These are phyloP conservation scores for Sebastes paucispinis DNA, from an alignment of 2,797 vertebrate species.

Conservation along the genomic window DNA sequence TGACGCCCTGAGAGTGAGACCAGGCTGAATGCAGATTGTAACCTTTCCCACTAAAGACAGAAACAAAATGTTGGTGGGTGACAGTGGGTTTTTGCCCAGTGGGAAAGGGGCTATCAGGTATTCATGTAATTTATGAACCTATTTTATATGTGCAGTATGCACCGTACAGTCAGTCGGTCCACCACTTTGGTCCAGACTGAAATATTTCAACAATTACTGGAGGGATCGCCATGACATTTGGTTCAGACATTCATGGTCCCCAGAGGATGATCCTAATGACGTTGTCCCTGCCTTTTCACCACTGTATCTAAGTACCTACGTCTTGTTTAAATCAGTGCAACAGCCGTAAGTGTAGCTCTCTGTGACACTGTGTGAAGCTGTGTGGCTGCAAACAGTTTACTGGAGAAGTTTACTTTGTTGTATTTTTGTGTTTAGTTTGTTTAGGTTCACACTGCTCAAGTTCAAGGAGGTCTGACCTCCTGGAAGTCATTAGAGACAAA, in stretches of 20 bases:
- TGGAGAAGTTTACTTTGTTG: neutral
- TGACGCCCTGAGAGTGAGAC: too few relatives aligned
- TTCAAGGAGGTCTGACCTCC: constrained; percentile 9
- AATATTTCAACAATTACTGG: neutral
- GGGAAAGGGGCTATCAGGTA: too few relatives aligned
- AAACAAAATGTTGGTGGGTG: too few relatives aligned
- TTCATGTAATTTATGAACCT: neutral
- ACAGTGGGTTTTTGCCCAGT: too few relatives aligned
- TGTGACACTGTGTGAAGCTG: neutral
- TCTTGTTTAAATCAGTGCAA: neutral
- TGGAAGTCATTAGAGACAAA: neutral
- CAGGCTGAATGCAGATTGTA: too few relatives aligned
- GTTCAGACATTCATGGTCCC: neutral
- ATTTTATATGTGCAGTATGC: neutral
- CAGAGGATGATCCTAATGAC: neutral
- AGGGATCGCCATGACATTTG: neutral
- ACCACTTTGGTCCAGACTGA: neutral
- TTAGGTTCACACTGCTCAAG: constrained; percentile 26
- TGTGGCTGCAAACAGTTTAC: constrained; percentile 4
- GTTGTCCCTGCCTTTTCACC: neutral
- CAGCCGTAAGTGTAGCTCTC: neutral
- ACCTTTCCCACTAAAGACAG: too few relatives aligned
- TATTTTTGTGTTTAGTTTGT: constrained; percentile 18
- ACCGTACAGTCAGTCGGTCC: neutral
- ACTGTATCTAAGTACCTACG: too few relatives aligned